phyloP scores from a whole-genome alignment of 2,888 invertebrate species.

The Drosophila mercatorum region DNA sequence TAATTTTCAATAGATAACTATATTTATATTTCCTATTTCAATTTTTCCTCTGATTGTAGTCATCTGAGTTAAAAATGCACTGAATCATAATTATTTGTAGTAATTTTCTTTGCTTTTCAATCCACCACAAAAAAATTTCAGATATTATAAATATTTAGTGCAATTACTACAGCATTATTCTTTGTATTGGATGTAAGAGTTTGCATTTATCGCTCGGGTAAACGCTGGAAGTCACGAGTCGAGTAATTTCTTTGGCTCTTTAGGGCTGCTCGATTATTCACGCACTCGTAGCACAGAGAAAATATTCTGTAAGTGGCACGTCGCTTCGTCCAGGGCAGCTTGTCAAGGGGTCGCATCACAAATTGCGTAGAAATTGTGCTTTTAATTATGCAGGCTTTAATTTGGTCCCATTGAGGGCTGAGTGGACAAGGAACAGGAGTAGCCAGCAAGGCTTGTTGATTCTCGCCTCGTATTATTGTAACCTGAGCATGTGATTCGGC shows the following conservation, averaged over 20 bases:
- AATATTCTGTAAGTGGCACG: slow-evolving; percentile 24
- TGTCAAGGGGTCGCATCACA: neutral
- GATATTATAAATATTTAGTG: neutral
- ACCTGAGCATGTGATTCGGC: slow-evolving; percentile 8
- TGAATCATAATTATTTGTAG: too few relatives aligned
- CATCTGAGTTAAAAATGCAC: too few relatives aligned
- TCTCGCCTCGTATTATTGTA: neutral
- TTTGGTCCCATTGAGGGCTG: slow-evolving; percentile 6
- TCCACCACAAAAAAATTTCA: neutral
- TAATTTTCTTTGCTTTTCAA: neutral
- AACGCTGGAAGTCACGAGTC: too few relatives aligned
- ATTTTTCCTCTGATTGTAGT: too few relatives aligned
- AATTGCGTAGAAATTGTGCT: slow-evolving; percentile 13
- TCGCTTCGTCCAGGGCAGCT: neutral
- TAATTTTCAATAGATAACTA: too few relatives aligned
- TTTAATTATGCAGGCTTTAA: slow-evolving; percentile 41
- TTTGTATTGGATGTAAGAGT: too few relatives aligned
- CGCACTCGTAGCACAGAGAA: neutral
- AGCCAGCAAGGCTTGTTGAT: too few relatives aligned
- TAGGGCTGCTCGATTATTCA: slow-evolving; percentile 9
- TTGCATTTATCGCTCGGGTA: neutral
- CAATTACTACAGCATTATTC: neutral
- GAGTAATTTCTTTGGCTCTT: slow-evolving; percentile 2
- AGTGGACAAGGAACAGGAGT: neutral
- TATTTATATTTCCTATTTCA: too few relatives aligned